Evolutionary conservation across 2,797 vertebrate species (phyloP).

Genomic region (Poliocrania exsul): DNA sequence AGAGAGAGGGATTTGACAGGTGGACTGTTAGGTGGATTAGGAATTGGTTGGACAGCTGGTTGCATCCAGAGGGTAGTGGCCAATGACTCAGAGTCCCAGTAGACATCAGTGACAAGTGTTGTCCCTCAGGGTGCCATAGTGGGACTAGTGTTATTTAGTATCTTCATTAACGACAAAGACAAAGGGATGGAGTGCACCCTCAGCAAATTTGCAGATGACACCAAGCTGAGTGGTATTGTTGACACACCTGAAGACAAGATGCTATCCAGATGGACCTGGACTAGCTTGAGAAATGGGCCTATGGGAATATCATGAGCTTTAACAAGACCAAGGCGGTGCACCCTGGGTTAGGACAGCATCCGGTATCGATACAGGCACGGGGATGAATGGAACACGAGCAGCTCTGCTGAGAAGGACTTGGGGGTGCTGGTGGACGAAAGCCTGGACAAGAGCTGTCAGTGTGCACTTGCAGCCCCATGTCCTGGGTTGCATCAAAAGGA

Average conservation of each 20-base stretch:
- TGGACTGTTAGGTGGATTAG: neutral
- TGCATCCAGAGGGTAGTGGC: neutral
- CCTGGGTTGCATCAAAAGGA: neutral
- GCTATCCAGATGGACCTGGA: neutral
- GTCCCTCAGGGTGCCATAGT: neutral
- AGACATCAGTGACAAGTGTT: neutral
- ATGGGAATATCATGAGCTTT: neutral
- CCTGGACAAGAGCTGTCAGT: neutral
- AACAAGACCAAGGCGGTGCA: neutral
- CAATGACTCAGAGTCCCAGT: neutral
- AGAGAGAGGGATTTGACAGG: neutral
- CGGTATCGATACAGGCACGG: neutral
- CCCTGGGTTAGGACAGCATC: too few relatives aligned
- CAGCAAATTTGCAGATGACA: neutral
- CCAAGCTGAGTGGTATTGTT: neutral
- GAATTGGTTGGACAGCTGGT: neutral
- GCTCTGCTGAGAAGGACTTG: neutral
- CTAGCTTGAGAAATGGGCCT: neutral
- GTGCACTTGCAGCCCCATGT: fast-evolving
- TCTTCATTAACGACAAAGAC: neutral
- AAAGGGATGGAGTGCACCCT: neutral
- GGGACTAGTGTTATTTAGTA: neutral
- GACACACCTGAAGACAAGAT: neutral
- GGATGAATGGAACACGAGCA: neutral
- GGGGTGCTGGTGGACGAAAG: neutral